These are phyloP conservation scores for Chironex yamaguchii DNA, from an alignment of 30 jellyfish, hydroid and myxozoan genomes.

Conservation along the genomic window DNA sequence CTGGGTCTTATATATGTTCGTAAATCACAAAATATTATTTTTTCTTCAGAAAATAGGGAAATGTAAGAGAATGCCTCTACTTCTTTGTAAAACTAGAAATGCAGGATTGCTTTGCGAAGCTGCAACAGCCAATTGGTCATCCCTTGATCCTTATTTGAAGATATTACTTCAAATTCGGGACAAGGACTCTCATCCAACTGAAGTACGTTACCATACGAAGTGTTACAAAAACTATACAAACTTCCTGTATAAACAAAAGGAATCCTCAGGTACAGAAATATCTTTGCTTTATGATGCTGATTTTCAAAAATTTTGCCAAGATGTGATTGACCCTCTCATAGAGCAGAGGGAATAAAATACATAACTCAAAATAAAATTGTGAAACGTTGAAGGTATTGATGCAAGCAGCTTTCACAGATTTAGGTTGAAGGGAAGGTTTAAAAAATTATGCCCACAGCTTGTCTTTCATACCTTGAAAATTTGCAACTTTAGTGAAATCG, in stretches of 20 bases:
- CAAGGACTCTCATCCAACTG: constrained; percentile 68
- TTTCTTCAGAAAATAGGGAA: constrained; percentile 26
- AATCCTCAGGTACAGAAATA: not conserved
- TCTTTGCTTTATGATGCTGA: constrained; percentile 1
- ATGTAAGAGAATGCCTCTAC: constrained; percentile 14
- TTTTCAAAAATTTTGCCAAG: constrained; percentile 27
- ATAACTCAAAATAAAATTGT: constrained; percentile 3
- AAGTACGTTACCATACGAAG: constrained; percentile 45
- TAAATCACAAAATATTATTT: too few species aligned
- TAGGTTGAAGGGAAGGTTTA: constrained; percentile 22
- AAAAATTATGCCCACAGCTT: constrained; percentile 23
- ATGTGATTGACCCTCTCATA: not conserved
- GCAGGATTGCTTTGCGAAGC: constrained; percentile 63
- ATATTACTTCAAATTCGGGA: constrained; percentile 41
- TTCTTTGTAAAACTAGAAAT: constrained; percentile 18
- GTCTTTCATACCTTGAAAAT: constrained; percentile 25
- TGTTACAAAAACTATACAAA: constrained; percentile 27
- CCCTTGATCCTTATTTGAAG: constrained; percentile 1
- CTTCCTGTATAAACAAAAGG: constrained; percentile 16
- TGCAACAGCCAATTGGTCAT: constrained; percentile 45
- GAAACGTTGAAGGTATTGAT: constrained; percentile 32
- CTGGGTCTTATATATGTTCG: too few species aligned
- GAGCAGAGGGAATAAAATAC: not conserved
- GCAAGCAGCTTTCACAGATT: constrained; percentile 5
- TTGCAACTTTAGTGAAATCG: constrained; percentile 20